Base-by-base conservation (phyloP, 2,888 invertebrate species). In the Deroplatys truncata region DNA sequence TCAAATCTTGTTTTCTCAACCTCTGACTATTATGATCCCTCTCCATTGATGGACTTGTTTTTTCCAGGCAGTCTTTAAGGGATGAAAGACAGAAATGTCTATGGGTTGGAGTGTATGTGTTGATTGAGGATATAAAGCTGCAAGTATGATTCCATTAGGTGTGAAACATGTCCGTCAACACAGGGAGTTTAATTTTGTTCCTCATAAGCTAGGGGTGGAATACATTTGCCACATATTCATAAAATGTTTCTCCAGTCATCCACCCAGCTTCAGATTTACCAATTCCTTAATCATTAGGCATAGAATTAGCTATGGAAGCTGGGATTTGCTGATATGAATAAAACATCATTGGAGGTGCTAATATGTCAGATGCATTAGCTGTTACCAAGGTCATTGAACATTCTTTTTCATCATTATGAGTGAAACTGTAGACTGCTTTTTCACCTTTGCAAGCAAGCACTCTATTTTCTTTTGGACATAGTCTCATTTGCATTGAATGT, bases 201-300 rank as follows among this genome's bases (percentile, higher is more conserved):
- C 92, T 84, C 31, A 91, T 20, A 35, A 91, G 88, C 92, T 92
- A 92, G 31, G 92, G 91, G 91, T 92, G 90, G 91, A 93, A 92
- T 83, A 92, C 90, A 89, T 93, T 93, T 2, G 92, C 90, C 8
- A 93, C 91, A 90, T 92, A 93, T 90, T 93, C 92, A 91, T 91
- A 93, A 91, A 93, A 93, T 0, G 92, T 92, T 56, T 91, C 91
- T 4, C 91, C 90, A 49, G 91, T 92, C 92, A 93, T 93, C 92
- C 92, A 93, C 2, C 92, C 93, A 85, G 88, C 90, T 28, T 92
- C 91, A 5, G 92, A 92, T 35, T 91, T 89, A 1, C 93, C 92
- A 28, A 92, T 91, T 86, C 91, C 91, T 92, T 92, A 92, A 49
- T 89, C 90, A 84, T 91, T 90, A 35, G 91, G 92, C 83, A 91